Evolutionary conservation across 2,797 vertebrate species (phyloP).

Genomic region (Malacoctenus gilli): DNA sequence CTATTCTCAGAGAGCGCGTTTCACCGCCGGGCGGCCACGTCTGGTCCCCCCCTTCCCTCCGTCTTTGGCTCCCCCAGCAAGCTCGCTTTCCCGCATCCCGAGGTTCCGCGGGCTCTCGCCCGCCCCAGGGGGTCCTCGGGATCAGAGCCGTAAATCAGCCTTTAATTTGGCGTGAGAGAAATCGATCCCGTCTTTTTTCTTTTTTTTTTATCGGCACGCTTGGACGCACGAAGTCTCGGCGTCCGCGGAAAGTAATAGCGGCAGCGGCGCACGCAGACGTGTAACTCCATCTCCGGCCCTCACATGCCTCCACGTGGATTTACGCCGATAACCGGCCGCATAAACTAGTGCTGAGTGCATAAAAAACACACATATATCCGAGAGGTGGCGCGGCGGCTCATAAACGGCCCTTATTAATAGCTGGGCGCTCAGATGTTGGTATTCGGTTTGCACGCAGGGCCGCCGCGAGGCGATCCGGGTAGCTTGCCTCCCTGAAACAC

Average conservation of each 20-base stretch:
- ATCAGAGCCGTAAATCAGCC: constrained; percentile 61
- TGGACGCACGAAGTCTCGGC: constrained; percentile 47
- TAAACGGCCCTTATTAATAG: constrained; percentile 77
- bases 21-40: constrained; percentile 23
- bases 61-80: constrained; percentile 16
- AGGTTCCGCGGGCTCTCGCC: constrained; percentile 49
- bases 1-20: constrained; percentile 41
- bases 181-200: too few species aligned
- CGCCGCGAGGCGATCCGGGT: constrained; percentile 49
- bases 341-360: constrained; percentile 58
- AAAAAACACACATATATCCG: constrained; percentile 43
- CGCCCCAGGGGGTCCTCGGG: constrained; percentile 28
- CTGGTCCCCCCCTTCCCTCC: neutral
- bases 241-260: constrained; percentile 64
- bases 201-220: constrained; percentile 56
- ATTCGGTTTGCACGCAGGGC: constrained; percentile 46
- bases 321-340: constrained; percentile 66
- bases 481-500: constrained; percentile 59
- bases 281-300: constrained; percentile 67
- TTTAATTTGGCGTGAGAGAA: constrained; percentile 62
- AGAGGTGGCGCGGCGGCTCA: constrained; percentile 50
- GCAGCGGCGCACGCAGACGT: constrained; percentile 54
- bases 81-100: constrained; percentile 23
- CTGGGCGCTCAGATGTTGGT: constrained; percentile 51
- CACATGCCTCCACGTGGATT: constrained; percentile 65